Evolutionary conservation across 92 coral and sea anemone species (phyloP).

Genomic region (Actinernus sp.): DNA sequence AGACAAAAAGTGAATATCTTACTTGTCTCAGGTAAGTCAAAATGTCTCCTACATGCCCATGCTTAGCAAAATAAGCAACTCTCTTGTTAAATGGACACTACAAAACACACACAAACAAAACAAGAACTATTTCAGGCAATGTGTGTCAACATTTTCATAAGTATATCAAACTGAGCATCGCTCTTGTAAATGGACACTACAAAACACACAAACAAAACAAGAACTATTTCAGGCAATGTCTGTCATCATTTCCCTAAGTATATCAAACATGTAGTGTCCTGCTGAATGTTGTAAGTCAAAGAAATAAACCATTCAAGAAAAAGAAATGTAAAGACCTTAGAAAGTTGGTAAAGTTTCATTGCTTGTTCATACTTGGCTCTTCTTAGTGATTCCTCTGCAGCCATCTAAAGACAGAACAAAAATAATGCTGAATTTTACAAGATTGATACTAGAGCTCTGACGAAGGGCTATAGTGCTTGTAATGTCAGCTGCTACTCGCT

Average conservation of each 20-base stretch:
- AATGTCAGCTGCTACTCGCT: too few relatives aligned
- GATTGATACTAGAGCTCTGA: too few relatives aligned
- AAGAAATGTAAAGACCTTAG: slow-evolving; percentile 82
- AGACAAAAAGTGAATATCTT: too few relatives aligned
- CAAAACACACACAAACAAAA: background rate
- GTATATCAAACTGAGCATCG: slow-evolving; percentile 87
- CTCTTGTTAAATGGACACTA: slow-evolving; percentile 87
- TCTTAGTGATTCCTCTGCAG: slow-evolving; percentile 87
- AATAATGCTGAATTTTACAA: too few relatives aligned
- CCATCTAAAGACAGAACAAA: slow-evolving; percentile 57
- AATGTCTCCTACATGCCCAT: slow-evolving; percentile 88
- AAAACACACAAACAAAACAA: background rate
- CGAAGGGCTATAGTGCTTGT: too few relatives aligned
- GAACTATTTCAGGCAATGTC: background rate
- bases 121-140: background rate
- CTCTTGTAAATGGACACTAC: slow-evolving; percentile 85
- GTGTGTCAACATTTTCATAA: background rate
- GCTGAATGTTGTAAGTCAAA: too few relatives aligned
- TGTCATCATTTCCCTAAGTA: background rate
- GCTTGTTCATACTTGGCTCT: slow-evolving; percentile 83
- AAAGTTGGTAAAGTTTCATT: slow-evolving; percentile 89
- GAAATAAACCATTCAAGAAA: too few relatives aligned
- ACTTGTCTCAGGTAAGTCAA: slow-evolving; percentile 90
- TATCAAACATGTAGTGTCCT: slow-evolving; percentile 85
- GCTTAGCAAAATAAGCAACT: slow-evolving; percentile 93